Percentiles rank a stretch among this genome's conserved stretches.
Conservation (phyloP, 2,888 invertebrate genomes). For the Cotesia congregata region DNA sequence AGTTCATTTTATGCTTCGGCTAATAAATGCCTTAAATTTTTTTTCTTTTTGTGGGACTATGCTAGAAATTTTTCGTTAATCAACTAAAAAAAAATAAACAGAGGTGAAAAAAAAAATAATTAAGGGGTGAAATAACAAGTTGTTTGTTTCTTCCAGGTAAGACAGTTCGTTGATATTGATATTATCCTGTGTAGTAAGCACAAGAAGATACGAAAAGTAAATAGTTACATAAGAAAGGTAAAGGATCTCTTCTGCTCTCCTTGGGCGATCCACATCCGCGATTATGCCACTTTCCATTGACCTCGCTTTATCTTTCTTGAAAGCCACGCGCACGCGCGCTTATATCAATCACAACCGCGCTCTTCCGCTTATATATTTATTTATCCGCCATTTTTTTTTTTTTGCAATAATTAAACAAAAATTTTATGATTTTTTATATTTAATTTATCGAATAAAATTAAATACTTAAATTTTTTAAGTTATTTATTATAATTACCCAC, state of each 20-base stretch:
- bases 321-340: slow-evolving; percentile 14
- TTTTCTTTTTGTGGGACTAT: background rate
- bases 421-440: background rate
- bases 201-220: slow-evolving; percentile 60
- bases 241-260: slow-evolving; percentile 63
- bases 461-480: too few relatives aligned
- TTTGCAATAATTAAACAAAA: too few relatives aligned
- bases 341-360: background rate
- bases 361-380: background rate
- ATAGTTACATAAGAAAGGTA: slow-evolving; percentile 65
- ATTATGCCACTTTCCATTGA: slow-evolving; percentile 67
- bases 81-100: background rate
- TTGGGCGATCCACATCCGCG: slow-evolving; percentile 64
- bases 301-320: slow-evolving; percentile 48
- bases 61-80: background rate
- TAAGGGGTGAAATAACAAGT: background rate
- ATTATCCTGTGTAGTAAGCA: slow-evolving; percentile 40
- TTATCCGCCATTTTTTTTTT: background rate
- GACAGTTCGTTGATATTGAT: slow-evolving; percentile 31
- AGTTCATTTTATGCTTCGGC: background rate
- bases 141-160: background rate
- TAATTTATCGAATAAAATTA: background rate
- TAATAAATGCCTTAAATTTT: background rate
- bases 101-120: background rate
- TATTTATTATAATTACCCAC: too few relatives aligned